Percentiles rank a stretch among this genome's conserved stretches.
phyloP scores from a whole-genome alignment of 2,113 vertebrate species.

The Apteryx mantelli region DNA sequence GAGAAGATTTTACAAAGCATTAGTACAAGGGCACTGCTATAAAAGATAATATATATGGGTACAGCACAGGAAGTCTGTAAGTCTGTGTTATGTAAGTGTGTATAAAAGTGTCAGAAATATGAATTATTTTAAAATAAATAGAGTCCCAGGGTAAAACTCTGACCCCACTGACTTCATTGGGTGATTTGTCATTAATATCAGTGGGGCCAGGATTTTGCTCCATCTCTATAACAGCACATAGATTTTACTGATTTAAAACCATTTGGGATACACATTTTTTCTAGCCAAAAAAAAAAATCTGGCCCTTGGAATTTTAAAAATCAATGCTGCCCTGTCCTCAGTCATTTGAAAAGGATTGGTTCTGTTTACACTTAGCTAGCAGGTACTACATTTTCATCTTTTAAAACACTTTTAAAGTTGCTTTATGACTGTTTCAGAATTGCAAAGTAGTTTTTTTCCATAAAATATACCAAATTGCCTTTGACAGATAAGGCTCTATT shows the following conservation, averaged over 20 bases:
- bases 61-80: neutral
- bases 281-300: neutral
- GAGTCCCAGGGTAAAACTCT: neutral
- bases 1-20: neutral
- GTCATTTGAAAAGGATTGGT: neutral
- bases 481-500: neutral
- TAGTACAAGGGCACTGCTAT: neutral
- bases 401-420: neutral
- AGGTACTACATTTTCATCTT: neutral
- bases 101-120: slow-evolving; percentile 30
- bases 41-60: neutral
- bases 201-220: neutral
- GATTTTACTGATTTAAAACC: neutral
- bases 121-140: slow-evolving; percentile 5
- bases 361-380: neutral
- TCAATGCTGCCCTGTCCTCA: neutral
- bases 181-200: neutral
- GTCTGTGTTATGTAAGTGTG: neutral
- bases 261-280: neutral
- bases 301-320: neutral
- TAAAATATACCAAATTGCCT: neutral
- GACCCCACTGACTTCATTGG: neutral
- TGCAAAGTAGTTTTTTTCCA: neutral
- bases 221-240: neutral
- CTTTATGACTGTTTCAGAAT: neutral